These are phyloP conservation scores for Drosophila athabasca DNA, from an alignment of 1,140 invertebrate species.

Conservation along the genomic window DNA sequence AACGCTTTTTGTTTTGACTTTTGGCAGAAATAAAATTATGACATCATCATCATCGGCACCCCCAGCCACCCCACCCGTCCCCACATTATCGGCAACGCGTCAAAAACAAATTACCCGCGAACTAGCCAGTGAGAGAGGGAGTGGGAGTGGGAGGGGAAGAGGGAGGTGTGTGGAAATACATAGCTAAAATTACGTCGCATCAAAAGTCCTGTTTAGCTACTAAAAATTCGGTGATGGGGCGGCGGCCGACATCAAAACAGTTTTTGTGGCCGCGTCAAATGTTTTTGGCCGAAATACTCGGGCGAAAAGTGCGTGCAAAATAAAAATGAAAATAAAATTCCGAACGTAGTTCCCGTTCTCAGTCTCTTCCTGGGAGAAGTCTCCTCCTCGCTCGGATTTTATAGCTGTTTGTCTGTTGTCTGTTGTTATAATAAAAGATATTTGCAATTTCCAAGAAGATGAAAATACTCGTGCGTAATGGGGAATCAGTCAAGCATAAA, in stretches of 20 bases:
- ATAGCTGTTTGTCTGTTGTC: constrained; percentile 52
- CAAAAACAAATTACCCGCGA: constrained; percentile 70
- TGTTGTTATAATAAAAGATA: constrained; percentile 62
- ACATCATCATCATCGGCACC: constrained; percentile 50
- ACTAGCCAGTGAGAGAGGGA: constrained; percentile 21
- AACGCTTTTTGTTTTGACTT: constrained; percentile 74
- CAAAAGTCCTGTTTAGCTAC: constrained; percentile 63
- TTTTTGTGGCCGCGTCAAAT: constrained; percentile 16
- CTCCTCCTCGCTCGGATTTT: constrained; percentile 9
- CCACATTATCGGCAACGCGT: constrained; percentile 46
- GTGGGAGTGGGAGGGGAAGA: too few species aligned
- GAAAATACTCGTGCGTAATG: constrained; percentile 60
- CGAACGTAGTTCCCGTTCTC: constrained; percentile 27
- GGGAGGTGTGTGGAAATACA: neutral
- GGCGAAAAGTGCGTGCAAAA: constrained; percentile 46
- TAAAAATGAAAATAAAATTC: constrained; percentile 49
- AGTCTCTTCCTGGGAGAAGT: too few species aligned
- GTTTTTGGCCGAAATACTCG: too few species aligned
- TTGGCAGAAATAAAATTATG: constrained; percentile 57
- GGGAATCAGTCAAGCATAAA: constrained; percentile 77
- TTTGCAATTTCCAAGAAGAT: constrained; percentile 31
- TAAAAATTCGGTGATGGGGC: constrained; percentile 22
- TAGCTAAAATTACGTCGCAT: constrained; percentile 37
- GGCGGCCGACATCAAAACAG: constrained; percentile 19
- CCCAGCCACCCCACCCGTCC: neutral